phyloP scores from a whole-genome alignment of 2,113 vertebrate genomes.

The Leptocoma aspasia region DNA sequence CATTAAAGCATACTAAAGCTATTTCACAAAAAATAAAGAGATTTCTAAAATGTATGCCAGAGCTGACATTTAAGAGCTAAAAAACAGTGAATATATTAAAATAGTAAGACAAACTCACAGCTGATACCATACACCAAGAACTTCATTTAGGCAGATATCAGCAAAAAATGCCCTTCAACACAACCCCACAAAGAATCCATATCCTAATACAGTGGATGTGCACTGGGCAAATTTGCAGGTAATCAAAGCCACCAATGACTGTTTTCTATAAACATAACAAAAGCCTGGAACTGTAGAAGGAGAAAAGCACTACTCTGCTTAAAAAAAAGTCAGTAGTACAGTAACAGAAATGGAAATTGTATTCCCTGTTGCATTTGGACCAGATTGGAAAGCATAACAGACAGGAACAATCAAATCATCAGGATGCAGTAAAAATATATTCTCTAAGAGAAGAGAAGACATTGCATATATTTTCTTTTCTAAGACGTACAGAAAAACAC shows the following conservation, averaged over 20 bases:
- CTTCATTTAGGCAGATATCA: not conserved
- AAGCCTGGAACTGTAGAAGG: not conserved
- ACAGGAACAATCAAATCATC: not conserved
- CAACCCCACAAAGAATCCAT: not conserved
- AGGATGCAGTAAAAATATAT: not conserved
- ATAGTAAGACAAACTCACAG: not conserved
- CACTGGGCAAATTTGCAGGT: not conserved
- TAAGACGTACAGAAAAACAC: not conserved
- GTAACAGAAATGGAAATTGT: not conserved
- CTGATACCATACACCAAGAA: not conserved
- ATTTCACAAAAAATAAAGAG: not conserved
- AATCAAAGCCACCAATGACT: not conserved
- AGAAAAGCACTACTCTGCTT: not conserved
- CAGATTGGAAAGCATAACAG: not conserved
- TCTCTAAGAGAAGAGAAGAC: not conserved
- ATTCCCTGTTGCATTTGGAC: not conserved
- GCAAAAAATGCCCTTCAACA: not conserved
- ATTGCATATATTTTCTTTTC: no score
- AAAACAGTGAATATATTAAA: not conserved
- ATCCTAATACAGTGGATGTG: not conserved
- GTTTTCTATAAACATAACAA: not conserved
- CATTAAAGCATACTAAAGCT: not conserved
- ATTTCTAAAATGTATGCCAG: not conserved
- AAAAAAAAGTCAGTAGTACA: not conserved
- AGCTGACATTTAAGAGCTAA: not conserved